Conservation (phyloP, 2,888 invertebrate species). For the Lasius platythorax region DNA sequence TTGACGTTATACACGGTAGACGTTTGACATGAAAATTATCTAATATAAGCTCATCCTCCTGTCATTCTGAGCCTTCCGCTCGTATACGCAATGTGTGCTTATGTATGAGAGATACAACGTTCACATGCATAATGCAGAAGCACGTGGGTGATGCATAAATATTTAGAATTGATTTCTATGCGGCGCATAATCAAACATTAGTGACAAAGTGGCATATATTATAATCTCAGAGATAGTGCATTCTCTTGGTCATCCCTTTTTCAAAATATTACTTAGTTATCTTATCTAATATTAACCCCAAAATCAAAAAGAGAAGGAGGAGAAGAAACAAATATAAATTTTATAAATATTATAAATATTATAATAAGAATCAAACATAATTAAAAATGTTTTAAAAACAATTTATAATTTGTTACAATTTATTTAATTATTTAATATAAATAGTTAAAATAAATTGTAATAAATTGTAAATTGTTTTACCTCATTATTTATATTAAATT, state of each 20-base stretch:
- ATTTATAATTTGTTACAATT: too few relatives aligned
- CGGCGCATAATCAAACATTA: constrained; percentile 23
- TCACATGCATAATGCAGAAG: constrained; percentile 47
- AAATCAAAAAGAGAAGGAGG: neutral
- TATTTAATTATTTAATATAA: too few relatives aligned
- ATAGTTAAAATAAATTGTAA: too few relatives aligned
- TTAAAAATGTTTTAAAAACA: neutral
- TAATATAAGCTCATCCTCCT: constrained; percentile 48
- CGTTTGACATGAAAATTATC: constrained; percentile 56
- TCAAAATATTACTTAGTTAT: neutral
- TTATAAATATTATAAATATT: neutral
- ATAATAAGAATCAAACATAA: neutral
- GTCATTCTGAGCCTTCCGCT: constrained; percentile 43
- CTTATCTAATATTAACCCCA: neutral
- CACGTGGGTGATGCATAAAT: constrained; percentile 32
- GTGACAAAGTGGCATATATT: constrained; percentile 15
- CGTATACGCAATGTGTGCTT: constrained; percentile 33
- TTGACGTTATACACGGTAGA: constrained; percentile 42
- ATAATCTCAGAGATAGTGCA: constrained; percentile 5
- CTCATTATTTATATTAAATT: neutral
- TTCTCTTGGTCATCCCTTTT: neutral
- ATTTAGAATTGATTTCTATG: constrained; percentile 37
- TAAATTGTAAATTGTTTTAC: too few relatives aligned
- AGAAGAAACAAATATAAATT: neutral
- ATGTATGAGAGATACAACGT: constrained; percentile 23